A percentile compares a stretch with the other conserved stretches of the same genome.
Conservation (phyloP, 2,797 vertebrate species). For the Okamejei kenojei region DNA sequence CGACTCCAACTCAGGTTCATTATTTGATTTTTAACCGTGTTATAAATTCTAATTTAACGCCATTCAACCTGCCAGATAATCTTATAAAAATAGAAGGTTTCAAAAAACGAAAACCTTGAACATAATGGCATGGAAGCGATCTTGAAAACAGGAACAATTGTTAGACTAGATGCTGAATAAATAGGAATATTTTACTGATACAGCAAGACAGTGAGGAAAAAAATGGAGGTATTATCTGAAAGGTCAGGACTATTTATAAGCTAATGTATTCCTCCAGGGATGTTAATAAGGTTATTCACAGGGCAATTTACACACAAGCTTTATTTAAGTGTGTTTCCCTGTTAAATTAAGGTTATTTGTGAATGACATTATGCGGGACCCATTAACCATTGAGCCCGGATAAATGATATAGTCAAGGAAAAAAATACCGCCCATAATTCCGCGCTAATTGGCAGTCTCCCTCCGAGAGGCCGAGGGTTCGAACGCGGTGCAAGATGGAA, state of each 20-base stretch:
- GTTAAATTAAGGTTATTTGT: slow-evolving; percentile 37
- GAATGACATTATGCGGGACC: slow-evolving; percentile 20
- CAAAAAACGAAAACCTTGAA: background rate
- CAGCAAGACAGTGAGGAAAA: background rate
- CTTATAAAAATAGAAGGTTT: background rate
- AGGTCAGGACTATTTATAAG: slow-evolving; percentile 37
- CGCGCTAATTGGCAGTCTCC: slow-evolving; percentile 31
- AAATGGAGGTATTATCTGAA: slow-evolving; percentile 31
- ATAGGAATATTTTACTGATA: background rate
- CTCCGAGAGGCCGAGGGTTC: slow-evolving; percentile 2
- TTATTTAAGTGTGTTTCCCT: slow-evolving; percentile 19
- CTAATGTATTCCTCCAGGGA: slow-evolving; percentile 26
- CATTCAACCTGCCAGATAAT: background rate
- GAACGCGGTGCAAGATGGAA: background rate
- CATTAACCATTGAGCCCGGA: slow-evolving; percentile 24
- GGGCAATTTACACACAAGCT: slow-evolving; percentile 23
- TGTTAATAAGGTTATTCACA: slow-evolving; percentile 36
- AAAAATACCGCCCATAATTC: slow-evolving; percentile 32
- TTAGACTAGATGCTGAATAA: background rate
- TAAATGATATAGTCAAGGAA: slow-evolving; percentile 29
- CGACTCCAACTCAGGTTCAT: background rate
- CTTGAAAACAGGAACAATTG: background rate
- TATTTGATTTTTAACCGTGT: background rate
- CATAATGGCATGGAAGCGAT: background rate
- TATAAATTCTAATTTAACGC: background rate